These are phyloP conservation scores for Sisor rabdophorus DNA, from an alignment of 2,113 vertebrate species.

Conservation along the genomic window DNA sequence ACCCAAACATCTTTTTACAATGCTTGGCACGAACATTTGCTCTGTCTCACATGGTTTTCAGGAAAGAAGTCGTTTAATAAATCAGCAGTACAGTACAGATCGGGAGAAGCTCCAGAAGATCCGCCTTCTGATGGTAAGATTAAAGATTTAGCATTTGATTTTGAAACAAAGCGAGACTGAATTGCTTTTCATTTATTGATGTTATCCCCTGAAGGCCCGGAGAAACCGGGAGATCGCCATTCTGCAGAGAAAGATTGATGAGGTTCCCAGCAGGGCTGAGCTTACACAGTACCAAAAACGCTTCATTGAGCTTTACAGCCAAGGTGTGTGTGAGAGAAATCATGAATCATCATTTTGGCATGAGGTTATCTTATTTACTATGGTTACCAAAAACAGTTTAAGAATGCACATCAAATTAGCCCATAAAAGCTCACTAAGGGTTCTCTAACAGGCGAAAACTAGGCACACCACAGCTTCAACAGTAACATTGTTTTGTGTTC, in stretches of 20 bases:
- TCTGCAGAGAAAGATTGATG: conserved; percentile 94
- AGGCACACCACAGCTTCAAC: no score
- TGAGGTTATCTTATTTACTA: background rate
- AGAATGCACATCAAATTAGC: no score
- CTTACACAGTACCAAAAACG: conserved; percentile 98
- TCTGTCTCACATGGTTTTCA: conserved; percentile 49
- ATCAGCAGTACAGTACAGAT: conserved; percentile 81
- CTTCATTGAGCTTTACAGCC: conserved; percentile 95
- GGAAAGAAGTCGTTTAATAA: conserved; percentile 81
- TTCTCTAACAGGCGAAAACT: no score
- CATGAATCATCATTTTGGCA: background rate
- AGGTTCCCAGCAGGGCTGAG: conserved; percentile 93
- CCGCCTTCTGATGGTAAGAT: conserved; percentile 83
- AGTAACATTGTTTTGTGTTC: no score
- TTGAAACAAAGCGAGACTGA: background rate
- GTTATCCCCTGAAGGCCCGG: conserved; percentile 75
- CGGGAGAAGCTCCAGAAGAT: conserved; percentile 95
- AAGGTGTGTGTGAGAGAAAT: conserved; percentile 65
- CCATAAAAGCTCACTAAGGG: no score
- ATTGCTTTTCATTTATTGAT: background rate
- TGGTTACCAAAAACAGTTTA: no score
- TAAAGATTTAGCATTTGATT: background rate
- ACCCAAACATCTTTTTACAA: background rate
- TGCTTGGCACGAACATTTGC: background rate
- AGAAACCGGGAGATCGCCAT: conserved; percentile 95